Percentiles rank a stretch among this genome's conserved stretches.
phyloP scores from a whole-genome alignment of 2,113 vertebrate species.

The Lucifuga dentata region DNA sequence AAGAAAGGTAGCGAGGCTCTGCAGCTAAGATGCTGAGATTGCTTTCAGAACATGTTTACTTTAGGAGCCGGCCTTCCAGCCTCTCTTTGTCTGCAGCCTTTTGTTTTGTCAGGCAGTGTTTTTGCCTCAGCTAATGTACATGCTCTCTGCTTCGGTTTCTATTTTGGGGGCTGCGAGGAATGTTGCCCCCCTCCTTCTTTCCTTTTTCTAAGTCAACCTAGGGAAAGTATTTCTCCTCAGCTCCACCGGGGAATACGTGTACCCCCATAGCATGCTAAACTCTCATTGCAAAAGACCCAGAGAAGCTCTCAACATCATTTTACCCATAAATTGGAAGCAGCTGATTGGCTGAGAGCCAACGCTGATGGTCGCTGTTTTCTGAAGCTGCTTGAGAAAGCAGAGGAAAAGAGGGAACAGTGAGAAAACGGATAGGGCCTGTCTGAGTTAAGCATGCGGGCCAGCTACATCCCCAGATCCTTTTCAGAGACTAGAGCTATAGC shows the following conservation, averaged over 20 bases:
- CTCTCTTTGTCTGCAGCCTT: constrained; percentile 9
- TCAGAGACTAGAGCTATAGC: constrained; percentile 45
- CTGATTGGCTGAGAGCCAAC: constrained; percentile 81
- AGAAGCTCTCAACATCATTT: constrained; percentile 68
- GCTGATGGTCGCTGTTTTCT: constrained; percentile 38
- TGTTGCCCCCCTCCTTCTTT: constrained; percentile 43
- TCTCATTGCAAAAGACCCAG: constrained; percentile 59
- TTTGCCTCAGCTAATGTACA: constrained; percentile 41
- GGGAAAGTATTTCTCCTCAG: constrained; percentile 53
- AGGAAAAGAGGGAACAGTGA: not conserved
- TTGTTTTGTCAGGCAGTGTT: constrained; percentile 48
- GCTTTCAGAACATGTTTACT: not conserved
- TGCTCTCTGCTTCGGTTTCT: constrained; percentile 54
- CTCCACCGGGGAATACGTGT: constrained; percentile 61
- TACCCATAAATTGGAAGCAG: constrained; percentile 77
- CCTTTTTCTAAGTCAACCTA: constrained; percentile 21
- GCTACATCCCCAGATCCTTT: constrained; percentile 60
- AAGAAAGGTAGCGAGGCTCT: not conserved
- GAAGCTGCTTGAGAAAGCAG: constrained; percentile 2
- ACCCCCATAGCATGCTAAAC: constrained; percentile 73
- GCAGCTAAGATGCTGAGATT: constrained; percentile 6
- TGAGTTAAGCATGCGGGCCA: constrained; percentile 49
- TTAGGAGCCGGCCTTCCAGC: constrained; percentile 7
- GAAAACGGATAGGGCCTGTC: constrained; percentile 45
- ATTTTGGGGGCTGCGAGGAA: constrained; percentile 75